Conservation (phyloP, 2,888 invertebrate genomes). For the Dicyrtoma fusca region DNA sequence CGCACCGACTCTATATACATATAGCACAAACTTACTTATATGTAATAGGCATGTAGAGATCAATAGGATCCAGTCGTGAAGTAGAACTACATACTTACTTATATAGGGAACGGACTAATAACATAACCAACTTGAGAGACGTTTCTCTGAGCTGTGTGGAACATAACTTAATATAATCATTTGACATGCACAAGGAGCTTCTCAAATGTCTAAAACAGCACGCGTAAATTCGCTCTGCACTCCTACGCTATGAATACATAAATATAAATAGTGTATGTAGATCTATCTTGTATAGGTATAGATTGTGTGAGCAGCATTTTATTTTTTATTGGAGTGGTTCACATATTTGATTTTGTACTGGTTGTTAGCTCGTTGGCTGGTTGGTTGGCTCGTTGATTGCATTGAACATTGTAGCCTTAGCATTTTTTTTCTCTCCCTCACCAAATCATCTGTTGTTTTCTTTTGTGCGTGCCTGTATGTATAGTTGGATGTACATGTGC, state of each 20-base stretch:
- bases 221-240: not conserved
- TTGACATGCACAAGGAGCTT: not conserved
- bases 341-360: constrained; percentile 4
- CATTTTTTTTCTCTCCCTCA: not conserved
- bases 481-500: not conserved
- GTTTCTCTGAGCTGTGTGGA: too few relatives aligned
- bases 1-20: too few relatives aligned
- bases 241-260: not conserved
- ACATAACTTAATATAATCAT: not conserved
- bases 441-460: constrained; percentile 5
- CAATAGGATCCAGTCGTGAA: too few relatives aligned
- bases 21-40: too few relatives aligned
- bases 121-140: too few relatives aligned
- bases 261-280: not conserved
- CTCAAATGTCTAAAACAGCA: too few relatives aligned
- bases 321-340: not conserved
- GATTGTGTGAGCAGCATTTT: too few relatives aligned
- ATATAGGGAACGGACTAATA: too few relatives aligned
- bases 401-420: not conserved
- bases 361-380: too few relatives aligned
- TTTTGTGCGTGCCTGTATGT: not conserved
- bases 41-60: too few relatives aligned
- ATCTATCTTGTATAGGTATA: too few relatives aligned
- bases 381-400: not conserved
- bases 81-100: too few relatives aligned